A percentile compares a stretch with the other conserved stretches of the same genome.
phyloP scores from a whole-genome alignment of 2,888 invertebrate species.

The Trichogramma dendrolimi region DNA sequence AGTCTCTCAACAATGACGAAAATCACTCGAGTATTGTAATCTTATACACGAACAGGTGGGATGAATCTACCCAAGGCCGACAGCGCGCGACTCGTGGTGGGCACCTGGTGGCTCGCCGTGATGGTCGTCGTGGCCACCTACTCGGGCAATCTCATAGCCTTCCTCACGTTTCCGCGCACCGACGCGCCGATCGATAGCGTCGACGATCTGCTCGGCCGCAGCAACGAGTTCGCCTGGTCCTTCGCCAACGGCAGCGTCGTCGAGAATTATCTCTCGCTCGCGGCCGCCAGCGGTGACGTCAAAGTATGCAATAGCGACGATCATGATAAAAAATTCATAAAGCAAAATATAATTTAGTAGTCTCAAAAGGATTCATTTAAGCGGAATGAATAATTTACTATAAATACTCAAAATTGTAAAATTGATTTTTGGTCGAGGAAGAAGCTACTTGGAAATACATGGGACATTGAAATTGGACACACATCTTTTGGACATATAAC shows the following conservation, averaged over 20 bases:
- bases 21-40: not conserved
- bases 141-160: constrained; percentile 87
- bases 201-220: constrained; percentile 60
- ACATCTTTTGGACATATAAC: too few species aligned
- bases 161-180: constrained; percentile 84
- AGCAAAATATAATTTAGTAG: too few species aligned
- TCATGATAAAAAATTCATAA: not conserved
- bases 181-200: constrained; percentile 69
- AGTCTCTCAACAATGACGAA: not conserved
- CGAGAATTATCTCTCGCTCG: constrained; percentile 62
- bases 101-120: constrained; percentile 90
- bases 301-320: constrained; percentile 18
- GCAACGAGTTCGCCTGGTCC: constrained; percentile 68
- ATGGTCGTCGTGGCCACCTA: constrained; percentile 86
- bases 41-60: constrained; percentile 61
- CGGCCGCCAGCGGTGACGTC: constrained; percentile 61
- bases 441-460: not conserved
- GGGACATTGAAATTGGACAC: too few species aligned
- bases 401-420: not conserved
- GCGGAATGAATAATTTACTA: too few species aligned
- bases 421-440: not conserved
- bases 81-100: constrained; percentile 79
- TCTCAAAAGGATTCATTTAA: too few species aligned
- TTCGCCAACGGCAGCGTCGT: constrained; percentile 71
- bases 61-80: constrained; percentile 81